Evolutionary conservation across 1,140 invertebrate species (phyloP).

Genomic region (Tetramorium simillimum): DNA sequence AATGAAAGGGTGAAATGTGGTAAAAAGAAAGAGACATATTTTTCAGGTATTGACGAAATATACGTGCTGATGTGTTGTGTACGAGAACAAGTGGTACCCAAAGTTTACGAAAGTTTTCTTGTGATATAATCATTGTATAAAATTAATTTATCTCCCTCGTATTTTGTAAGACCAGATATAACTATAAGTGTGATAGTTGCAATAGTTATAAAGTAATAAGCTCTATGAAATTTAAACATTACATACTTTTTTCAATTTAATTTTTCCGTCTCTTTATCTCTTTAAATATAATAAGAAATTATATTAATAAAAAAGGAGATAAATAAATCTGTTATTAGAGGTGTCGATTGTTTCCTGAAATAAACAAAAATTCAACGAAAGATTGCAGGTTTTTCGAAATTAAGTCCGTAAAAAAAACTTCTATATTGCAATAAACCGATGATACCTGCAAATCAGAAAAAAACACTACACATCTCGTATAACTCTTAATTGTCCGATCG

Average conservation of each 20-base stretch:
- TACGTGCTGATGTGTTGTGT: neutral
- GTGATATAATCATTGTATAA: slow-evolving; percentile 25
- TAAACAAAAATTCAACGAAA: neutral
- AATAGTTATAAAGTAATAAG: neutral
- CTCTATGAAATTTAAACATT: neutral
- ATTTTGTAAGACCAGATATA: neutral
- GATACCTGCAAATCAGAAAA: slow-evolving; percentile 26
- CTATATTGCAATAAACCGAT: neutral
- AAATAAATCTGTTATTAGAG: neutral
- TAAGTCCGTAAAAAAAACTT: neutral
- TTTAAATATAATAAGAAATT: slow-evolving; percentile 30
- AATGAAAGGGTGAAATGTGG: neutral
- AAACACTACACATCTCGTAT: slow-evolving; percentile 43
- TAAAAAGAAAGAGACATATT: neutral
- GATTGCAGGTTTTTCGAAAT: neutral
- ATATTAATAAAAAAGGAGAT: neutral
- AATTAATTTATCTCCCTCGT: neutral
- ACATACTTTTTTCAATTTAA: neutral
- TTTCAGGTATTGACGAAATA: neutral
- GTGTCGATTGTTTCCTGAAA: neutral
- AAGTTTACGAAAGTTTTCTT: neutral
- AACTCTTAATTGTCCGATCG: neutral
- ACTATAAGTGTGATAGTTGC: neutral
- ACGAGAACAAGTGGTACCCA: neutral
- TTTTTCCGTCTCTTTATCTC: slow-evolving; percentile 5